Base-by-base conservation (phyloP, 2,888 invertebrate species). In the Xylota sylvarum region DNA sequence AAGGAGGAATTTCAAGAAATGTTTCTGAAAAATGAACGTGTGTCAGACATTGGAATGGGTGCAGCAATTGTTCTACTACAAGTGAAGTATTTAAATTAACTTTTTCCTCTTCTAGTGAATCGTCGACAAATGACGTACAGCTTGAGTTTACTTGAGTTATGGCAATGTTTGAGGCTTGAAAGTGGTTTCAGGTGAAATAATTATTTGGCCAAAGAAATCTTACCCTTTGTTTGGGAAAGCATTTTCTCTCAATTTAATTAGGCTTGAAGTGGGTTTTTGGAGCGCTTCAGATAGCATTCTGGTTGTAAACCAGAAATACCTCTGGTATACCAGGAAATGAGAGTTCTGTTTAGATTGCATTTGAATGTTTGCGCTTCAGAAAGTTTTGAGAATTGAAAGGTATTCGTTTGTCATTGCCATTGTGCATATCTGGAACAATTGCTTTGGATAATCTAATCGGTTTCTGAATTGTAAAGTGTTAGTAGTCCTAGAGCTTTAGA, bases 21-120 rank as follows among this genome's bases (percentile, higher is more conserved):
- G n/a, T 60, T 73, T 73, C 52, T 67, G 43, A 46, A 46, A 55
- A 67, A 73, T 73, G 67, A 65, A 72, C 52, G 78, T 70, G 43
- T 60, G 67, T 62, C 46, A 67, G 43, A 37, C 40, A n/a, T 17
- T 58, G 58, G 17, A 67, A 23, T 6, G 67, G 50, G 10, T 14
- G 27, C 40, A 27, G 35, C 12, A 7, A 48, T 65, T 65, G 65
- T 48, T 65, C 37, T n/a, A 14, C 27, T 40, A 17, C 40, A 17
- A 14, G 7, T 35, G 9, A 10, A 14, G 55, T 55, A 55, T 69
- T 55, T 69, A 55, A 40, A 52, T 65, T 56, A 56, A 56, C 56
- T 35, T 23, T 48, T 46, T 30, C 52, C 10, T 30, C 14, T 43
- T 27, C 23, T n/a, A 43, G 37, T 10, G 17, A 37, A 69, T 40